A percentile compares a stretch with the other conserved stretches of the same genome.
Evolutionary conservation across 2,888 invertebrate species (phyloP).

Genomic region (Trissoscelio sp.): DNA sequence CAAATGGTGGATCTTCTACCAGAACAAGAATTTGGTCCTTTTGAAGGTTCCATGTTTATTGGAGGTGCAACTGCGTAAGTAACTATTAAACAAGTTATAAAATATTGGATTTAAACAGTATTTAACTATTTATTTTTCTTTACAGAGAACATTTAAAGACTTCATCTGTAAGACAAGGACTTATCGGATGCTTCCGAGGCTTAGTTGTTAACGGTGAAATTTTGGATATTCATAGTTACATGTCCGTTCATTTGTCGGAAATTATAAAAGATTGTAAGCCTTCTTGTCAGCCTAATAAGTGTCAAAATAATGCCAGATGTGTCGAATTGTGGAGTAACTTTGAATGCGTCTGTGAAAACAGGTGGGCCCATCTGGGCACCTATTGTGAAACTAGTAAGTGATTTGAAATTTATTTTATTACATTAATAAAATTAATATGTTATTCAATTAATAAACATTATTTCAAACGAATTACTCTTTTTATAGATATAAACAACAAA

Average conservation of each 20-base stretch:
- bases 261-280: constrained; percentile 97
- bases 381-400: constrained; percentile 95
- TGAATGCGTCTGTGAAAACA: constrained; percentile 95
- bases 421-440: no score
- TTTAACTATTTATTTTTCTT: no score
- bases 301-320: constrained; percentile 95
- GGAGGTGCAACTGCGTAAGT: constrained; percentile 95
- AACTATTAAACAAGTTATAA: neutral
- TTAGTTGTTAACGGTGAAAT: constrained; percentile 96
- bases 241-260: constrained; percentile 95
- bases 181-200: constrained; percentile 97
- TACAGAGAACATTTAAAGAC: constrained; percentile 91
- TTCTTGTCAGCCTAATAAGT: constrained; percentile 96
- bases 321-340: constrained; percentile 97
- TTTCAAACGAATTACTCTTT: no score
- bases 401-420: neutral
- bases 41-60: constrained; percentile 97
- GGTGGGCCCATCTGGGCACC: constrained; percentile 95
- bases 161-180: constrained; percentile 92
- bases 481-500: constrained; percentile 94
- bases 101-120: neutral
- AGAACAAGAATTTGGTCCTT: constrained; percentile 95
- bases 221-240: constrained; percentile 95
- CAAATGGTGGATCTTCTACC: constrained; percentile 93
- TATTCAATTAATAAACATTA: no score